Conservation (phyloP, 2,113 vertebrate genomes). For the Phylloscopus trochiloides region DNA sequence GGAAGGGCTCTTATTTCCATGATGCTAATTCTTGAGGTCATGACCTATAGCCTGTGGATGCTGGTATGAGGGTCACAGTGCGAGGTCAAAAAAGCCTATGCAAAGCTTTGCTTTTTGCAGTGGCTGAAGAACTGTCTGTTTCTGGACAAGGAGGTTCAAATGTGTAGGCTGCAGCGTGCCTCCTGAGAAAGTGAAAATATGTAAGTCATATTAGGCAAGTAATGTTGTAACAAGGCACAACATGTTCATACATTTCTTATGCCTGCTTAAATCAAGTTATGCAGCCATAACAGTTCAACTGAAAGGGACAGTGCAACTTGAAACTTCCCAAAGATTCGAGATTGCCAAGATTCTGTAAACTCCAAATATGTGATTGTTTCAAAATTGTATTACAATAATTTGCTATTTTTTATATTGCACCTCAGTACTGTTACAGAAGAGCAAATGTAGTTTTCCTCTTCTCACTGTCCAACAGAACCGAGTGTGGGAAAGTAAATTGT, state of each 20-base stretch:
- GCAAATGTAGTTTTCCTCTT: background rate
- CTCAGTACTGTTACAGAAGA: background rate
- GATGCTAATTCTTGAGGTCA: conserved; percentile 72
- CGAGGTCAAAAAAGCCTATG: conserved; percentile 65
- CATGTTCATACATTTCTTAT: background rate
- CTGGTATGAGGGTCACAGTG: conserved; percentile 69
- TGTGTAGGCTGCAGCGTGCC: background rate
- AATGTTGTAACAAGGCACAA: conserved; percentile 36
- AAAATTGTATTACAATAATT: background rate
- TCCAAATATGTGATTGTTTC: background rate
- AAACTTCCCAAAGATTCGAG: background rate
- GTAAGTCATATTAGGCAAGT: conserved; percentile 15
- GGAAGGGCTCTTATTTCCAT: conserved; percentile 58
- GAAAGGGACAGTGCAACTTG: background rate
- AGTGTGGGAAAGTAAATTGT: background rate
- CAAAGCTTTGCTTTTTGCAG: conserved; percentile 9
- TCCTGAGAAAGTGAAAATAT: conserved; percentile 50
- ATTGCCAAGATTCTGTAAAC: background rate
- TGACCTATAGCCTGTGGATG: conserved; percentile 69
- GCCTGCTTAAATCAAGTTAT: background rate
- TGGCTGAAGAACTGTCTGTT: conserved; percentile 26
- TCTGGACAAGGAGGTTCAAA: conserved; percentile 9
- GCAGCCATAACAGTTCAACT: background rate
- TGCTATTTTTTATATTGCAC: background rate
- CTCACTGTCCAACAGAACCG: background rate